phyloP scores from a whole-genome alignment of 53 echinoderm and acorn worm species.

The Stichopus horrens region DNA sequence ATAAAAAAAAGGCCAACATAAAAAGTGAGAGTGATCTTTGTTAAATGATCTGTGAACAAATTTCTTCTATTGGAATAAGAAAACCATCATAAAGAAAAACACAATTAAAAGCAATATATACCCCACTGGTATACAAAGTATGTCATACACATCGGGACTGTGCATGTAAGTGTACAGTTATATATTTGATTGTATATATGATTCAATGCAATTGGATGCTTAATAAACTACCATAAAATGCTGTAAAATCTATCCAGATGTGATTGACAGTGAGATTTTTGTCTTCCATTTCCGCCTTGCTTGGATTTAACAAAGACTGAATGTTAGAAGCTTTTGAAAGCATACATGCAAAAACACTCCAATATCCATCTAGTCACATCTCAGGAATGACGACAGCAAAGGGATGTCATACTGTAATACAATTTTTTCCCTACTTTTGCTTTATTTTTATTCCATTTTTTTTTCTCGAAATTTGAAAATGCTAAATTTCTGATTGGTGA shows the following conservation, averaged over 20 bases:
- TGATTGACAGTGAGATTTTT: neutral
- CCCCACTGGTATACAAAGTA: too few species aligned
- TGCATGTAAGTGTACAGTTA: too few species aligned
- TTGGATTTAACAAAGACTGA: neutral
- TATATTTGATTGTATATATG: neutral
- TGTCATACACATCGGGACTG: too few species aligned
- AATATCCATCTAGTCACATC: neutral
- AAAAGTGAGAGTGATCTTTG: too few species aligned
- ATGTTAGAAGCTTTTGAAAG: neutral
- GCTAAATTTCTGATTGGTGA: conserved; percentile 2
- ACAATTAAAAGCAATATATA: too few species aligned
- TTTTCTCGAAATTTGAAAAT: conserved; percentile 5
- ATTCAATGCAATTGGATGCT: neutral
- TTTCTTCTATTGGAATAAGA: too few species aligned
- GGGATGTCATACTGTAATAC: neutral
- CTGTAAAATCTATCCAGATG: neutral
- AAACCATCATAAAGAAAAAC: too few species aligned
- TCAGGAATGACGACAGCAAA: neutral
- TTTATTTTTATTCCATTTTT: neutral
- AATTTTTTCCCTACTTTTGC: neutral
- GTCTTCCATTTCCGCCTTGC: neutral
- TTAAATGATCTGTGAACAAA: too few species aligned
- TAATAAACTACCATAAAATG: neutral
- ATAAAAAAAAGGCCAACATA: too few species aligned
- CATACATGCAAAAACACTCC: neutral